phyloP scores from a whole-genome alignment of 2,888 invertebrate genomes.

The Strigamia maritima region DNA sequence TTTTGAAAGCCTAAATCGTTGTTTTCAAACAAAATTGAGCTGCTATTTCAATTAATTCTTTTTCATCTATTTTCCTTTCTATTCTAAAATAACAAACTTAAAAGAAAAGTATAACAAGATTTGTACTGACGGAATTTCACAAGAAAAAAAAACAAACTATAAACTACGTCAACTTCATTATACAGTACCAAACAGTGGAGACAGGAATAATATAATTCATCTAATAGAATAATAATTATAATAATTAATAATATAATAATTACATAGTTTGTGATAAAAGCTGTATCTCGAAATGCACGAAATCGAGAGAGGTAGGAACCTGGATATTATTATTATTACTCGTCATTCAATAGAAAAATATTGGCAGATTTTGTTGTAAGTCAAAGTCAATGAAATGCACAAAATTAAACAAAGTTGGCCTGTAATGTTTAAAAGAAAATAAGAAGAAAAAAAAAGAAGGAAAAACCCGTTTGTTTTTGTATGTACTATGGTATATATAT shows the following conservation, averaged over 20 bases:
- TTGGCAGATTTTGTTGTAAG: neutral
- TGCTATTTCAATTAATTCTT: too few relatives aligned
- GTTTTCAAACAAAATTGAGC: too few relatives aligned
- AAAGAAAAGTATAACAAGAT: too few relatives aligned
- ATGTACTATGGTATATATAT: neutral
- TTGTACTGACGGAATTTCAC: too few relatives aligned
- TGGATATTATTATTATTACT: conserved; percentile 2
- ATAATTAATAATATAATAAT: neutral
- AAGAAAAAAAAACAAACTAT: too few relatives aligned
- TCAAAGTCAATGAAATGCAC: neutral
- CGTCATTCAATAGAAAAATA: conserved; percentile 4
- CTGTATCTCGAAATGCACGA: neutral
- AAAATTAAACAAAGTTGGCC: neutral
- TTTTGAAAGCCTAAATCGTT: conserved; percentile 2
- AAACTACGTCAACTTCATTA: too few relatives aligned
- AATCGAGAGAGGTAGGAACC: neutral
- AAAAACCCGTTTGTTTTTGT: neutral
- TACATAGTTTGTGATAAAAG: neutral
- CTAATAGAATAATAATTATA: neutral
- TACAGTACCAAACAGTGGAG: neutral
- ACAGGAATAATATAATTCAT: neutral
- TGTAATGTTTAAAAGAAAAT: neutral
- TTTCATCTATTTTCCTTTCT: too few relatives aligned
- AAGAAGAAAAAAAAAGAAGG: neutral
- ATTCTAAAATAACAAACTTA: too few relatives aligned